Evolutionary conservation across 2,888 invertebrate species (phyloP), one percentile per base, ranked within the genome.

Genomic region (Dusona sp.): DNA sequence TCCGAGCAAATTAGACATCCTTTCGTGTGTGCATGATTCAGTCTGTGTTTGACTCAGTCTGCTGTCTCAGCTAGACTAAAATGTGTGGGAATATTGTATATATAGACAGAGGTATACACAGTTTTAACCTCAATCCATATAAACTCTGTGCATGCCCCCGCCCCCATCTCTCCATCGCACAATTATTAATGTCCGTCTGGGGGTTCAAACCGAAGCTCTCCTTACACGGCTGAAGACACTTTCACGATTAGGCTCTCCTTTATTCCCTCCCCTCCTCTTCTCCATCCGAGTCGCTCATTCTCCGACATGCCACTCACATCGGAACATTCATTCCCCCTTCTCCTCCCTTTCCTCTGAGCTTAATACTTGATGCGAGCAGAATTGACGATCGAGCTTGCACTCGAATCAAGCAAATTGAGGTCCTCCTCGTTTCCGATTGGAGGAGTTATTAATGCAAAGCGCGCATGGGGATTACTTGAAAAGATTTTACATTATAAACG

Each of bases 101-200:
- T 51, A 51, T 54, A 48, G 29, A 61, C 22, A 51, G 38, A 45
- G 8, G 38, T 11, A 16, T n/a, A n/a, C 22, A 75, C n/a, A 42
- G 61, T 45, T 54, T 68, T 25, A 48, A 70, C 33, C 65, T 42
- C 72, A 13, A 6, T 9, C 61, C 22, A 33, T 64, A 79, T 22
- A 80, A 22, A 29, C 84, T 38, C 70, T 29, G 64, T 48, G 75
- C 36, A 33, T 51, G 13, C 13, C 42, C 42, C 42, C 11, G 42
- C 42, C 51, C 36, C 51, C 33, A n/a, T 1, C 16, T 38, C 45
- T 61, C 51, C 51, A 29, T 81, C 57, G 81, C 64, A 54, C 65
- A 84, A 86, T 86, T 86, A 86, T 86, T 86, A 86, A 86, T 86
- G 86, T 81, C 78, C 80, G 84, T 86, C 86, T 86, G 84, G 86